phyloP scores from a whole-genome alignment of 2,113 vertebrate species.

The Plectropomus leopardus region DNA sequence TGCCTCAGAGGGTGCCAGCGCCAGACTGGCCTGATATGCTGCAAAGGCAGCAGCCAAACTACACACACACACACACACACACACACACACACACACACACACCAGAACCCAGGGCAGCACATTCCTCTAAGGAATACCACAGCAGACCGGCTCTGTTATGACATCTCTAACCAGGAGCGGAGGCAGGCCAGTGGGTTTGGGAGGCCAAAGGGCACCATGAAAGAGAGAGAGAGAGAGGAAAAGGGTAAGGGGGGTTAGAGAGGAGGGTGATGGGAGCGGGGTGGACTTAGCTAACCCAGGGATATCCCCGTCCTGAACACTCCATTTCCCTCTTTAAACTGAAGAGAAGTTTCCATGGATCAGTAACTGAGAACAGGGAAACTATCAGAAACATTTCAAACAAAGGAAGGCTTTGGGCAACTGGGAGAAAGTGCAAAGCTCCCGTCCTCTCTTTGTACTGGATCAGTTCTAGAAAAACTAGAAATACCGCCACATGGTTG shows the following conservation, averaged over 20 bases:
- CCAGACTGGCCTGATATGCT: constrained; percentile 39
- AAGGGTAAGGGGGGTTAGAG: background rate
- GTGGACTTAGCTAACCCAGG: constrained; percentile 21
- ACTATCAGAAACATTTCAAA: constrained; percentile 30
- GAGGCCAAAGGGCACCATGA: constrained; percentile 32
- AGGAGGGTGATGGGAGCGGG: background rate
- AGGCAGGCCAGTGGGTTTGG: constrained; percentile 34
- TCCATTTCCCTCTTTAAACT: constrained; percentile 25
- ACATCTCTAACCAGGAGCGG: constrained; percentile 56
- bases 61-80: constrained; percentile 17
- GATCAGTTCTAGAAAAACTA: no score
- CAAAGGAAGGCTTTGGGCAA: background rate
- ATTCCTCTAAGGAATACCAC: constrained; percentile 60
- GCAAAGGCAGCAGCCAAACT: constrained; percentile 46
- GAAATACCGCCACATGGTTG: no score
- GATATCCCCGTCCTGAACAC: constrained; percentile 14
- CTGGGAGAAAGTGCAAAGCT: background rate
- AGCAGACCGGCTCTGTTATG: constrained; percentile 51
- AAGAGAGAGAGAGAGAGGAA: constrained; percentile 9
- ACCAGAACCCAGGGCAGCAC: constrained; percentile 34
- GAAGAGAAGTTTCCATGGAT: constrained; percentile 48
- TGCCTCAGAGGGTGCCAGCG: constrained; percentile 45
- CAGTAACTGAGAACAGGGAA: constrained; percentile 16
- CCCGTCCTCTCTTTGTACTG: background rate
- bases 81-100: constrained; percentile 34